A percentile compares a stretch with the other conserved stretches of the same genome.
Conservation (phyloP, 2,888 invertebrate genomes). For the Drosophila nigricruria region DNA sequence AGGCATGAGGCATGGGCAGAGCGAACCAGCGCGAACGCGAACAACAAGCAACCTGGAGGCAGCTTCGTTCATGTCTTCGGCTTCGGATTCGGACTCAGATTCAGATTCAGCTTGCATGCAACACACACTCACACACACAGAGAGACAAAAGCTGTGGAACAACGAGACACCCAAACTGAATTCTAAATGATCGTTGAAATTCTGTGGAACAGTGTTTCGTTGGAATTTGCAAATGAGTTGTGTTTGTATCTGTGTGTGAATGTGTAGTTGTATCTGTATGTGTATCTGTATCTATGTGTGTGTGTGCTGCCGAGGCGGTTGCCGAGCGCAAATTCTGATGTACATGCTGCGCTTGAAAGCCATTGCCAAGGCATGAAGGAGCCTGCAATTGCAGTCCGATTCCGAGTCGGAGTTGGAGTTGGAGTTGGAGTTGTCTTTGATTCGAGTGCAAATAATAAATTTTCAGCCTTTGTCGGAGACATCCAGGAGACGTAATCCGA, state of each 20-base stretch:
- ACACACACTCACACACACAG: slow-evolving; percentile 23
- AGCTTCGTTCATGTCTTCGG: slow-evolving; percentile 17
- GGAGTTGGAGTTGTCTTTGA: slow-evolving; percentile 65
- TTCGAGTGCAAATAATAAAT: slow-evolving; percentile 80
- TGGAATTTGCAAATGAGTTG: slow-evolving; percentile 85
- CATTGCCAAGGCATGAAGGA: slow-evolving; percentile 14
- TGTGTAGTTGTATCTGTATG: slow-evolving; percentile 72
- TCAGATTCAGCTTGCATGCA: slow-evolving; percentile 36
- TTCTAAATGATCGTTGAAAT: slow-evolving; percentile 84
- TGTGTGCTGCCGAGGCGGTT: slow-evolving; percentile 19
- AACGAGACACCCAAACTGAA: slow-evolving; percentile 76
- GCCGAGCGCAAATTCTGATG: slow-evolving; percentile 44
- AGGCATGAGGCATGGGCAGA: slow-evolving; percentile 15
- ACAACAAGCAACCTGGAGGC: slow-evolving; percentile 56
- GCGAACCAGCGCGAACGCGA: slow-evolving; percentile 57
- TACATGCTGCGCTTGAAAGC: slow-evolving; percentile 23
- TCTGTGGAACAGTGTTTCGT: slow-evolving; percentile 83
- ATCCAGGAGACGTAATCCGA: slow-evolving; percentile 78
- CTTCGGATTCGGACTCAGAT: slow-evolving; percentile 17
- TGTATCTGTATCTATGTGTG: slow-evolving; percentile 39
- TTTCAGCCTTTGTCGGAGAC: slow-evolving; percentile 67
- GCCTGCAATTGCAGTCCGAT: slow-evolving; percentile 3
- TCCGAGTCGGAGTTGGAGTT: slow-evolving; percentile 12
- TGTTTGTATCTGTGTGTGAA: slow-evolving; percentile 40
- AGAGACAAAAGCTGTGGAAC: slow-evolving; percentile 34